phyloP scores from a whole-genome alignment of 2,113 vertebrate species.

The Camelus bactrianus region DNA sequence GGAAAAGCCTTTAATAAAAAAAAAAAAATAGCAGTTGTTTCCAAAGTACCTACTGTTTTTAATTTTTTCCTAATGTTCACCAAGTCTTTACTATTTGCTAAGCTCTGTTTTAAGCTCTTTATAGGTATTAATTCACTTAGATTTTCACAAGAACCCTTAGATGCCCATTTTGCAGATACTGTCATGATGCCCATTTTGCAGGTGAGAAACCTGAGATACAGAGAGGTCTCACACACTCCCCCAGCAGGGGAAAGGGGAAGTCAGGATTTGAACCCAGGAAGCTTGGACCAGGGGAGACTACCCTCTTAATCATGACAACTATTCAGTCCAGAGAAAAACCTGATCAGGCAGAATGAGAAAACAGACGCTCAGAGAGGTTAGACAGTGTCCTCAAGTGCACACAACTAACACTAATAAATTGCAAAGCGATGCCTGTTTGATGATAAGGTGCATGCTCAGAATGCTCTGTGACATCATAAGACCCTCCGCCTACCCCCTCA shows the following conservation, averaged over 20 bases:
- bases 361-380: not conserved
- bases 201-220: not conserved
- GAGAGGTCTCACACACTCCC: not conserved
- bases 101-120: not conserved
- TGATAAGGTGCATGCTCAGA: not conserved
- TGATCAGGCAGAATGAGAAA: not conserved
- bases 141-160: not conserved
- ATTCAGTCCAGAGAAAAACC: not conserved
- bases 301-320: not conserved
- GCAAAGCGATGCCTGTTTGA: not conserved
- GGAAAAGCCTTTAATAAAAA: slow-evolving; percentile 45
- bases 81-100: not conserved
- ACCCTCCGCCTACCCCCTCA: accelerated
- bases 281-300: not conserved
- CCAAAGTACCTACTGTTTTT: not conserved
- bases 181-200: not conserved
- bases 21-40: slow-evolving; percentile 33
- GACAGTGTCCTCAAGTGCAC: no score
- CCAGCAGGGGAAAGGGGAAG: not conserved
- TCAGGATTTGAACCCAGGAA: not conserved
- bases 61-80: not conserved
- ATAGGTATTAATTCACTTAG: not conserved
- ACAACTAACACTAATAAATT: no score
- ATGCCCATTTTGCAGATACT: not conserved
- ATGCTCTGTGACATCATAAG: no score